These are phyloP conservation scores for Lucinisca nassula DNA, from an alignment of 2,888 invertebrate genomes.

Conservation along the genomic window DNA sequence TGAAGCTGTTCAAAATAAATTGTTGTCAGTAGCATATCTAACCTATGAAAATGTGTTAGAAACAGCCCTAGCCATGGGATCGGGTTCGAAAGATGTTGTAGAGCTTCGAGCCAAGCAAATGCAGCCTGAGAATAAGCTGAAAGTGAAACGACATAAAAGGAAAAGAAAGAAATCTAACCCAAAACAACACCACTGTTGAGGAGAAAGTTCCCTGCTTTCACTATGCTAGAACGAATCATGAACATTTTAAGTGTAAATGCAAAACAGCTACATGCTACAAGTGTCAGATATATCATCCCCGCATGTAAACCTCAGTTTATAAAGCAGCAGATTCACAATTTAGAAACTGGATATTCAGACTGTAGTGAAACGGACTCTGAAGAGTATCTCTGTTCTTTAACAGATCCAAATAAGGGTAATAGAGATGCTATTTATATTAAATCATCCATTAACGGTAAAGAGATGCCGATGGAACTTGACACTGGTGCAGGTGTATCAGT, in stretches of 20 bases:
- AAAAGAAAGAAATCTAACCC: too few species aligned
- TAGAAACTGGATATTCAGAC: background rate
- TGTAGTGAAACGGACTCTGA: background rate
- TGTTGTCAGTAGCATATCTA: slow-evolving; percentile 51
- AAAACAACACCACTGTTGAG: background rate
- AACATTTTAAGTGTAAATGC: slow-evolving; percentile 15
- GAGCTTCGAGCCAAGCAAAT: background rate
- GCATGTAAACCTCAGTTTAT: background rate
- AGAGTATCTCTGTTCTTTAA: background rate
- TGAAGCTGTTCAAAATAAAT: slow-evolving; percentile 50
- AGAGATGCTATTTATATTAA: slow-evolving; percentile 31
- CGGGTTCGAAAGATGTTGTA: background rate
- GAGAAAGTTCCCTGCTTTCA: background rate
- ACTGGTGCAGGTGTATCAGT: slow-evolving; percentile 67
- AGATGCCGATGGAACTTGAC: slow-evolving; percentile 62
- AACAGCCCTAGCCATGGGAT: background rate
- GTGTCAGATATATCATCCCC: background rate
- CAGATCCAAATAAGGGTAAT: background rate
- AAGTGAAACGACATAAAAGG: too few species aligned
- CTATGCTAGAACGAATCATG: slow-evolving; percentile 26
- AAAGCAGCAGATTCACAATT: background rate
- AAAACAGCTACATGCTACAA: slow-evolving; percentile 25
- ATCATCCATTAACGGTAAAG: slow-evolving; percentile 43
- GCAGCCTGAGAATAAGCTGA: background rate
- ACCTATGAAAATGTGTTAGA: slow-evolving; percentile 45